A percentile compares a stretch with the other conserved stretches of the same genome.
Conservation (phyloP, 1,140 invertebrate genomes). For the Caerostris darwini region DNA sequence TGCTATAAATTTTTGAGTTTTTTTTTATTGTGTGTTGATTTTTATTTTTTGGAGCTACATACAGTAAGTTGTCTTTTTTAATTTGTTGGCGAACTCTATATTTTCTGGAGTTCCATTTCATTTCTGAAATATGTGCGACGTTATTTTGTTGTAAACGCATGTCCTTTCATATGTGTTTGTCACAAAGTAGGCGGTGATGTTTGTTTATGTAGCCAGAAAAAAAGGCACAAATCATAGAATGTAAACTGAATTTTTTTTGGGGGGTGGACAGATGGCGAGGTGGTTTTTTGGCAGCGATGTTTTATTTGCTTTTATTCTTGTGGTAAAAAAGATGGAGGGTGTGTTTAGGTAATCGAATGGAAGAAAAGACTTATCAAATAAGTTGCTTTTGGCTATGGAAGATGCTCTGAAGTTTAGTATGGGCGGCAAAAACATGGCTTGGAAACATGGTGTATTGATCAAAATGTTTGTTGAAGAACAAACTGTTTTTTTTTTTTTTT, state of each 20-base stretch:
- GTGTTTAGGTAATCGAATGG: slow-evolving; percentile 13
- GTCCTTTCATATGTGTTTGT: no score
- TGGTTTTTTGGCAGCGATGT: neutral
- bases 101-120: neutral
- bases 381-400: neutral
- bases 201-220: no score
- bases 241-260: slow-evolving; percentile 9
- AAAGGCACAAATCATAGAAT: no score
- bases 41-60: no score
- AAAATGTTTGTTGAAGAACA: neutral
- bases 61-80: no score
- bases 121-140: slow-evolving; percentile 14
- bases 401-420: neutral
- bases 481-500: no score
- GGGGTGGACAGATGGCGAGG: neutral
- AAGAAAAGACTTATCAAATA: neutral
- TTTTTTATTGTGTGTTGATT: no score
- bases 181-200: no score
- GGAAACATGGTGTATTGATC: neutral
- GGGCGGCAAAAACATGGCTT: neutral
- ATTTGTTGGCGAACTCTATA: neutral
- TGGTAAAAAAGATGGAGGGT: neutral
- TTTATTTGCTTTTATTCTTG: slow-evolving; percentile 3
- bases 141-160: neutral
- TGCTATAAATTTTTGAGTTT: no score